A percentile compares a stretch with the other conserved stretches of the same genome.
phyloP scores from a whole-genome alignment of 2,888 invertebrate species.

The Chrysodeixis includens region DNA sequence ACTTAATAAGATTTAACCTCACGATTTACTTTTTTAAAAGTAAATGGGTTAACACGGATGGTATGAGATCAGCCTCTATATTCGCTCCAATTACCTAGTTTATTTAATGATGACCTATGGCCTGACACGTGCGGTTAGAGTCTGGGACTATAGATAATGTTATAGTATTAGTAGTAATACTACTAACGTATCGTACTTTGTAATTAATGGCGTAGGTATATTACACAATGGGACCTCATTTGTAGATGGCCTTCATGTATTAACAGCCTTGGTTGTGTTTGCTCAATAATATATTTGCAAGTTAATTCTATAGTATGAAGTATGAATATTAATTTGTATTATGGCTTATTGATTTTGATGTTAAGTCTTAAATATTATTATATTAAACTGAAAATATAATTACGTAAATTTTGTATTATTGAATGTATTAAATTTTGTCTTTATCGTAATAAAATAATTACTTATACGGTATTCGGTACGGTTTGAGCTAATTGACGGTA shows the following conservation, averaged over 20 bases:
- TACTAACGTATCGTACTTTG: not conserved
- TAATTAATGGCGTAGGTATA: not conserved
- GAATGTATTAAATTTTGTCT: too few relatives aligned
- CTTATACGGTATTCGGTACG: too few relatives aligned
- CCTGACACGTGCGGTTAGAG: slow-evolving; percentile 43
- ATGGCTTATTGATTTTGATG: not conserved
- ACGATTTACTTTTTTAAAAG: slow-evolving; percentile 15
- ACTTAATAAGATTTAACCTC: not conserved
- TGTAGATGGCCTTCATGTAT: not conserved
- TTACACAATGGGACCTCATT: not conserved
- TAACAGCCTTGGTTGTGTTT: not conserved
- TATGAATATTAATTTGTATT: not conserved
- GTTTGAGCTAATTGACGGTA: too few relatives aligned
- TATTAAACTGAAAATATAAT: too few relatives aligned
- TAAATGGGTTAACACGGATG: slow-evolving; percentile 13
- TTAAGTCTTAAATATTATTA: too few relatives aligned
- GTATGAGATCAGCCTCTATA: slow-evolving; percentile 54
- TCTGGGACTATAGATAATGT: slow-evolving; percentile 32
- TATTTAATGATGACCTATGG: slow-evolving; percentile 45
- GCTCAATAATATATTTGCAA: slow-evolving; percentile 3
- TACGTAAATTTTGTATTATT: too few relatives aligned
- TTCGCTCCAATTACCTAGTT: slow-evolving; percentile 46
- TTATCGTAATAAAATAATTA: too few relatives aligned
- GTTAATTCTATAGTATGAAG: not conserved
- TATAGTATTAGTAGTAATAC: slow-evolving; percentile 3